phyloP scores from a whole-genome alignment of 2,888 invertebrate species.

The Malthinus seriepunctatus region DNA sequence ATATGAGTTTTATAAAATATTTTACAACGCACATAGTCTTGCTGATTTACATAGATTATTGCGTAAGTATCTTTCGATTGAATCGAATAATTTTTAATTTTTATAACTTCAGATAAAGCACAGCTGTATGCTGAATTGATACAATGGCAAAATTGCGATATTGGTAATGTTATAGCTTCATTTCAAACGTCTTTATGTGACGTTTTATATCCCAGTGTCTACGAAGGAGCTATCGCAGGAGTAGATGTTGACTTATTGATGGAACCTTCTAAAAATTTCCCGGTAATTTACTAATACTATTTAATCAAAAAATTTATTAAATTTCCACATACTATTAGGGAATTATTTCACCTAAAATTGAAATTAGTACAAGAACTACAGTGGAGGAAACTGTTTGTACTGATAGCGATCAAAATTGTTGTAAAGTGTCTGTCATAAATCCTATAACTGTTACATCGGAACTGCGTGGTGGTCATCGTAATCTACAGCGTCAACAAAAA shows the following conservation, averaged over 20 bases:
- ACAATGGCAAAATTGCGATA: conserved; percentile 61
- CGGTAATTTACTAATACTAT: conserved; percentile 55
- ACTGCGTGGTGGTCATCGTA: conserved; percentile 24
- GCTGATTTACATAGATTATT: conserved; percentile 55
- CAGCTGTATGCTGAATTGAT: conserved; percentile 66
- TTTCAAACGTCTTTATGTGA: conserved; percentile 68
- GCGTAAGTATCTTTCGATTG: conserved; percentile 47
- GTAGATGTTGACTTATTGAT: conserved; percentile 68
- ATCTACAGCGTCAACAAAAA: conserved; percentile 48
- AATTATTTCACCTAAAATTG: conserved; percentile 72
- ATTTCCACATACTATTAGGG: conserved; percentile 65
- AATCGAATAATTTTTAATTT: neutral
- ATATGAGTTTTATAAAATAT: conserved; percentile 70
- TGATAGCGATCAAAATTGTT: conserved; percentile 29
- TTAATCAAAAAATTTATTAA: neutral
- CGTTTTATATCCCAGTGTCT: conserved; percentile 65
- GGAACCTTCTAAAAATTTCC: conserved; percentile 68
- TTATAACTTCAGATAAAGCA: conserved; percentile 59
- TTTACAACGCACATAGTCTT: conserved; percentile 52
- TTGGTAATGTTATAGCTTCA: conserved; percentile 62
- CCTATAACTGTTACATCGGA: conserved; percentile 53
- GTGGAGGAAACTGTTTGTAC: conserved; percentile 62
- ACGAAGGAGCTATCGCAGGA: conserved; percentile 60
- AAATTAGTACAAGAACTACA: conserved; percentile 68
- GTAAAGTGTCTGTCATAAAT: conserved; percentile 46